phyloP scores from a whole-genome alignment of 2,888 invertebrate species.

The Agrotis puta region DNA sequence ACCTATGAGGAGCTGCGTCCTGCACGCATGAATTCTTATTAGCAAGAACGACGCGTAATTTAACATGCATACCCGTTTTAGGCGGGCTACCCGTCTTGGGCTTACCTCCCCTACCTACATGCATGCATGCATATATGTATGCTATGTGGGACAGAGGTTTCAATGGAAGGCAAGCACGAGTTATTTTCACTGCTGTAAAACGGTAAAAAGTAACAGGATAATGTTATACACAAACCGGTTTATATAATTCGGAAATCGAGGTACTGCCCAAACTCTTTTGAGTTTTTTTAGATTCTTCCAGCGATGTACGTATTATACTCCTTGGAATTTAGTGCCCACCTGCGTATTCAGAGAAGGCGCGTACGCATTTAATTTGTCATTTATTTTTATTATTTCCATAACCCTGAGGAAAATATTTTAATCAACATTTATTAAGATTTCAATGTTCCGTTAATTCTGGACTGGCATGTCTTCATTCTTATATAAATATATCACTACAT shows the following conservation, averaged over 20 bases:
- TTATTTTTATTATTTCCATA: constrained; percentile 50
- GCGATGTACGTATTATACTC: constrained; percentile 32
- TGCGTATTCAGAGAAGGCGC: constrained; percentile 45
- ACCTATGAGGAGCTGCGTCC: no score
- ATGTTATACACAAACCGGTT: constrained; percentile 79
- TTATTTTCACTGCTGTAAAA: constrained; percentile 73
- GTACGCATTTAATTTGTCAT: constrained; percentile 34
- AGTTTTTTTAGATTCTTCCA: constrained; percentile 52
- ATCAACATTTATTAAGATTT: constrained; percentile 39
- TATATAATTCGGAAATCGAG: constrained; percentile 79
- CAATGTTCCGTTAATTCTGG: constrained; percentile 20
- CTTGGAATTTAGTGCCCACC: constrained; percentile 48
- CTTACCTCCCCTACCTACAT: constrained; percentile 65
- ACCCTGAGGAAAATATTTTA: constrained; percentile 36
- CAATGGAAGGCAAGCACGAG: constrained; percentile 55
- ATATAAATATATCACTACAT: constrained; percentile 17
- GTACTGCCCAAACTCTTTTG: constrained; percentile 62
- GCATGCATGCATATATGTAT: constrained; percentile 67
- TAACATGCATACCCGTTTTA: no score
- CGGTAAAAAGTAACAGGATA: constrained; percentile 88
- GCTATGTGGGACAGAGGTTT: constrained; percentile 72
- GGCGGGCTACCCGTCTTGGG: no score
- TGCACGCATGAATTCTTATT: no score
- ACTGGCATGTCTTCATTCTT: constrained; percentile 30
- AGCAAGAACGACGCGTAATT: no score